Evolutionary conservation across 2,797 vertebrate species (phyloP), one percentile per base, ranked within the genome.

Genomic region (Mus spretus): DNA sequence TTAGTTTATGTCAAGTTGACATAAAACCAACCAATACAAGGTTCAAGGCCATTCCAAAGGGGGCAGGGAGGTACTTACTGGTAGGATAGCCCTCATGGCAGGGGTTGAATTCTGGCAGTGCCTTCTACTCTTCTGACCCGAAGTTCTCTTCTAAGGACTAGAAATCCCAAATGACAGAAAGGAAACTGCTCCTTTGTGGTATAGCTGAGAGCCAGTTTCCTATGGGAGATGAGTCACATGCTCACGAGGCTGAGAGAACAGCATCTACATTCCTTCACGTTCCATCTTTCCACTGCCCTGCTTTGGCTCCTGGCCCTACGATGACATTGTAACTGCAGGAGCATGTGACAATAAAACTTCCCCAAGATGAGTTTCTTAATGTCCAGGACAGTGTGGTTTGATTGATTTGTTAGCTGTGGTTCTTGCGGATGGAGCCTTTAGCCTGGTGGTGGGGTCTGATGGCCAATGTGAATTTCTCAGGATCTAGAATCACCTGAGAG

Each of bases 91-190:
- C 86, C 28, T 90, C n/a, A 0, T 37, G 92, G 65, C 59, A 50
- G 47, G 12, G 37, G 22, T 40, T 79, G 91, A 44, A 53, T 78
- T 24, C 63, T 77, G 94, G 59, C 20, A 72, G n/a, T 57, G 34
- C 34, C 84, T 37, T 87, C 59, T 70, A 24, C 57, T 92, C 15
- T 91, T 70, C 34, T 47, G 19, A 94, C 1, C 80, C 86, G 80
- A 65, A 75, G 65, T 9, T 84, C 90, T 95, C 90, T 63, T 91
- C 83, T 59, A 87, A 86, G 80, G 83, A 75, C 91, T 74, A 74
- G 20, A 94, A 86, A 31, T 83, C 87, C 77, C 90, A 77, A 93
- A 89, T 17, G 90, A 89, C 90, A 82, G 93, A 94, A 83, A 89
- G 87, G 40, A 96, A 95, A 80, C 72, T 17, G 75, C 14, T 86